A percentile compares a stretch with the other conserved stretches of the same genome.
Evolutionary conservation across 1,140 invertebrate genomes (phyloP).

Genomic region (Akabosia matsudoensis): DNA sequence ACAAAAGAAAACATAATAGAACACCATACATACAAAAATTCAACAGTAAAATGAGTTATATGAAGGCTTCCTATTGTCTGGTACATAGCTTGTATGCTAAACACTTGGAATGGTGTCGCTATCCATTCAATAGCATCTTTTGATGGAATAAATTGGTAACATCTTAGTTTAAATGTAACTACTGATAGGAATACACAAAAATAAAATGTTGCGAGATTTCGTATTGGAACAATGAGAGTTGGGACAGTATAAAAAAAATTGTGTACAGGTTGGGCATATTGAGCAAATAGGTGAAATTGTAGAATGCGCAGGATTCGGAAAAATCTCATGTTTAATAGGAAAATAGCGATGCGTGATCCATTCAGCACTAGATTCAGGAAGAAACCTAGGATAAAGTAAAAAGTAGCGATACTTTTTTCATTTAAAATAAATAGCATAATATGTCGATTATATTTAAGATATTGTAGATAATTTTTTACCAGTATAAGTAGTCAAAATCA

Average conservation of each 20-base stretch:
- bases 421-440: too few relatives aligned
- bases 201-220: not conserved
- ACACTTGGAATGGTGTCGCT: not conserved
- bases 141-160: not conserved
- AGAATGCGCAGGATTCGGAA: not conserved
- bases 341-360: not conserved
- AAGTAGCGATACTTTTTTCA: too few relatives aligned
- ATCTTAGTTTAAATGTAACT: not conserved
- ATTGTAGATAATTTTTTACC: not conserved
- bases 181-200: not conserved
- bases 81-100: not conserved
- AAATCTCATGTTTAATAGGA: constrained; percentile 1
- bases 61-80: not conserved
- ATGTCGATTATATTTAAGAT: too few relatives aligned
- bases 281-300: not conserved
- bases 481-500: not conserved
- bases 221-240: not conserved
- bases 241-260: not conserved
- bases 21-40: not conserved
- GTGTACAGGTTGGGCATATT: not conserved
- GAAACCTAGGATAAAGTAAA: not conserved
- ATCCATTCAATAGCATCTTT: not conserved
- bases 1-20: not conserved
- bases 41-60: not conserved
- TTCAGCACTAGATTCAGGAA: not conserved